These are phyloP conservation scores for Apodemus speciosus DNA, from an alignment of 2,113 vertebrate genomes.

Conservation along the genomic window DNA sequence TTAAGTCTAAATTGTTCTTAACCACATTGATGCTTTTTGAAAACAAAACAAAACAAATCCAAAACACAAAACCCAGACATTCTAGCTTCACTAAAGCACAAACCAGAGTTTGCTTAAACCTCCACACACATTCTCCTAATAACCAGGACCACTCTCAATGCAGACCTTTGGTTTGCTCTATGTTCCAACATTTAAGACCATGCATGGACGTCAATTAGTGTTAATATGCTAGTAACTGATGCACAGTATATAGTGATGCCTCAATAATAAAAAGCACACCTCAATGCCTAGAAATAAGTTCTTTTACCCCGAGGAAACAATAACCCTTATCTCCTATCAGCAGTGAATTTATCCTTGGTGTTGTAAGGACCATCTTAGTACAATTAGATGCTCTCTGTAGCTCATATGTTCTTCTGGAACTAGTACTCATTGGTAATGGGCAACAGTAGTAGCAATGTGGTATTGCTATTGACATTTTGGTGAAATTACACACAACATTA, in stretches of 20 bases:
- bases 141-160: not conserved
- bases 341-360: not conserved
- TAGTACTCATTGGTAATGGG: not conserved
- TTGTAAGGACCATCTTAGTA: not conserved
- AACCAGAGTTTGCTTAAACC: not conserved
- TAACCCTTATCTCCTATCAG: not conserved
- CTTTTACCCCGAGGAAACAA: not conserved
- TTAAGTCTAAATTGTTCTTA: conserved; percentile 5
- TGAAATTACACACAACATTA: not conserved
- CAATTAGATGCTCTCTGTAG: not conserved
- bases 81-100: not conserved
- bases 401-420: not conserved
- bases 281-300: conserved; percentile 42
- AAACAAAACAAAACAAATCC: not conserved
- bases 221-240: not conserved
- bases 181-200: not conserved
- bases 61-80: not conserved
- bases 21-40: not conserved
- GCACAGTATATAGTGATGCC: not conserved
- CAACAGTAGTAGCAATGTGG: not conserved
- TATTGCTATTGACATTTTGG: conserved; percentile 4
- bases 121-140: conserved; percentile 7
- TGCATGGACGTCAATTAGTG: not conserved
- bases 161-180: not conserved
- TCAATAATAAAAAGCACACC: conserved; percentile 29